A percentile compares a stretch with the other conserved stretches of the same genome.
Evolutionary conservation across 2,888 invertebrate genomes (phyloP).

Genomic region (Belgica antarctica): DNA sequence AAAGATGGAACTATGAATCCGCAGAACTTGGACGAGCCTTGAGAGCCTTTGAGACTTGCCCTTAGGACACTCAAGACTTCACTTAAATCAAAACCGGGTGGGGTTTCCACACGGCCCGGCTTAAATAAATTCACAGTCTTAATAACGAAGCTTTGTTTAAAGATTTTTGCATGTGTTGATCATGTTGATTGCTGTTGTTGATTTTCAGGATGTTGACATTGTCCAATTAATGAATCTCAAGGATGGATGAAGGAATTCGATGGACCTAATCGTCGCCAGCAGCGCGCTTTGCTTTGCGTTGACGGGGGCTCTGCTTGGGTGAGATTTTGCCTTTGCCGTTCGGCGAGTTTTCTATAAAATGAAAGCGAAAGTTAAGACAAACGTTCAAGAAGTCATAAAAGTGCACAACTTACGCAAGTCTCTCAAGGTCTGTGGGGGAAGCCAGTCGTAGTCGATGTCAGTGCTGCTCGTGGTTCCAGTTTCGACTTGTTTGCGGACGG

Average conservation of each 20-base stretch:
- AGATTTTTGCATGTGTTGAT: constrained; percentile 24
- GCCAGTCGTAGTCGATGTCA: constrained; percentile 98
- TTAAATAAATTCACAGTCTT: not conserved
- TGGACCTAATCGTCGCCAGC: constrained; percentile 63
- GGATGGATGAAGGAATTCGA: not conserved
- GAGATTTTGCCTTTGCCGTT: constrained; percentile 60
- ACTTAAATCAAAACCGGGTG: too few species aligned
- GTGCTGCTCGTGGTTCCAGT: constrained; percentile 85
- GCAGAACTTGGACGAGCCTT: not conserved
- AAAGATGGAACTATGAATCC: not conserved
- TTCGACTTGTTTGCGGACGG: constrained; percentile 70
- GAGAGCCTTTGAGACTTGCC: too few species aligned
- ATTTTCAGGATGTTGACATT: not conserved
- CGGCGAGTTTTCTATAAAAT: constrained; percentile 69
- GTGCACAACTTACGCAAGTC: constrained; percentile 70
- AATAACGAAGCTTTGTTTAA: not conserved
- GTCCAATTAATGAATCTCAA: constrained; percentile 30
- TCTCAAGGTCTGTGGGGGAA: constrained; percentile 86
- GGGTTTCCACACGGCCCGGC: too few species aligned
- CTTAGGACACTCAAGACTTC: too few species aligned
- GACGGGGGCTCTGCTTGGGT: constrained; percentile 69
- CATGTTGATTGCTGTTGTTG: constrained; percentile 6
- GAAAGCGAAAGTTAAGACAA: constrained; percentile 40
- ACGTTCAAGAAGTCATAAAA: constrained; percentile 46
- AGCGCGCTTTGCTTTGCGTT: constrained; percentile 73